Conservation (phyloP, 1,140 invertebrate species). For the Bombus waltoni region DNA sequence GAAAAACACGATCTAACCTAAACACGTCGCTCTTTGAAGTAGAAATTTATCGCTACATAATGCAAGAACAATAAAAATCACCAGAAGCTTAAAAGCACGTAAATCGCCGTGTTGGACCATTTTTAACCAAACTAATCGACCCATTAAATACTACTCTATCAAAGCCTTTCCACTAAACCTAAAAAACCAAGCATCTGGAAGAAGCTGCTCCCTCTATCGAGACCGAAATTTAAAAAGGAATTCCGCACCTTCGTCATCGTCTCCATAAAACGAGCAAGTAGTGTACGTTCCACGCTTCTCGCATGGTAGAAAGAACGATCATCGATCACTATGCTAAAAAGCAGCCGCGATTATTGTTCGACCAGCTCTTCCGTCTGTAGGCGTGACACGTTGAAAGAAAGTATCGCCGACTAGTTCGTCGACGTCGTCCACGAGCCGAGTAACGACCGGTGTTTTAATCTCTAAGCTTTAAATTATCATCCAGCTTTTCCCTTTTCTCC, state of each 20-base stretch:
- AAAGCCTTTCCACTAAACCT: background rate
- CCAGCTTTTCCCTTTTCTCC: background rate
- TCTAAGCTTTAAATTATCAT: conserved; percentile 52
- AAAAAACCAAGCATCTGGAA: background rate
- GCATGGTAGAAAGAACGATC: background rate
- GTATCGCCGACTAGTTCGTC: background rate
- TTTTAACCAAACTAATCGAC: background rate
- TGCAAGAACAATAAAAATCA: too few relatives aligned
- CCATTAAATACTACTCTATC: background rate
- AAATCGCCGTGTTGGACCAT: too few relatives aligned
- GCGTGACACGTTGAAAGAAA: background rate
- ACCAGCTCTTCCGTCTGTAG: background rate
- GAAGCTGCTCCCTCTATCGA: background rate
- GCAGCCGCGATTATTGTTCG: conserved; percentile 5
- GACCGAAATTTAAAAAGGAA: background rate
- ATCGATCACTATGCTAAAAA: conserved; percentile 25
- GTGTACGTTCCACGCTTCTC: background rate
- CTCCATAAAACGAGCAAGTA: background rate
- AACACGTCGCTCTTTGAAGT: too few relatives aligned
- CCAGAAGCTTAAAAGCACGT: too few relatives aligned
- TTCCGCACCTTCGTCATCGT: background rate
- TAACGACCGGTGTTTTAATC: conserved; percentile 38
- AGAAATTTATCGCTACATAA: too few relatives aligned
- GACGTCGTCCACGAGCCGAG: conserved; percentile 47
- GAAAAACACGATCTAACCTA: too few relatives aligned